phyloP scores from a whole-genome alignment of 2,797 vertebrate genomes.

The Manis crassicaudata region DNA sequence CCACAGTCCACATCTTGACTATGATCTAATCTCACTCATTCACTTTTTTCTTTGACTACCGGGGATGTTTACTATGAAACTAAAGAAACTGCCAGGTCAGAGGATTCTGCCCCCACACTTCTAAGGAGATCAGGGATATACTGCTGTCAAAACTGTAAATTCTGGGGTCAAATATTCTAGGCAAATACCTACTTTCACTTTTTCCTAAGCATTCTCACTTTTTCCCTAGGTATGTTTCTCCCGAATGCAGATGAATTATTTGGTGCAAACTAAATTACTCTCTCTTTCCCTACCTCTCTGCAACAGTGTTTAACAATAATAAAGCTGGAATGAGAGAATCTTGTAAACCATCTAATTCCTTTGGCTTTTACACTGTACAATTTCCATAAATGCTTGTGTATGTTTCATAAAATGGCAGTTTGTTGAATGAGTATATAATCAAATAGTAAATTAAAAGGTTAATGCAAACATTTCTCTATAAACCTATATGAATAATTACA shows the following conservation, averaged over 20 bases:
- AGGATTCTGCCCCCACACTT: neutral
- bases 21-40: neutral
- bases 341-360: neutral
- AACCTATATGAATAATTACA: neutral
- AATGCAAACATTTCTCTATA: neutral
- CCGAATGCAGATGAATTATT: slow-evolving; percentile 4
- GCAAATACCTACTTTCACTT: neutral
- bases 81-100: neutral
- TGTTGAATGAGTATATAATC: slow-evolving; percentile 19
- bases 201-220: neutral
- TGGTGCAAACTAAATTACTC: neutral
- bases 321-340: neutral
- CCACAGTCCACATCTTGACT: neutral
- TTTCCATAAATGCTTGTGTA: neutral
- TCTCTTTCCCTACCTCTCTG: neutral
- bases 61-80: neutral
- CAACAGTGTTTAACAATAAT: neutral
- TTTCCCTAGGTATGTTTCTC: neutral
- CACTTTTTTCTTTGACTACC: neutral
- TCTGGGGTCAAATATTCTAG: neutral
- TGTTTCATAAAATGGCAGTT: neutral
- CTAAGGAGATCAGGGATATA: neutral
- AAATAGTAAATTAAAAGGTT: slow-evolving; percentile 22
- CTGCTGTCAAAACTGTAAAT: neutral
- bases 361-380: neutral